Conservation (phyloP, 1,140 invertebrate species). For the Chironomus tepperi region DNA sequence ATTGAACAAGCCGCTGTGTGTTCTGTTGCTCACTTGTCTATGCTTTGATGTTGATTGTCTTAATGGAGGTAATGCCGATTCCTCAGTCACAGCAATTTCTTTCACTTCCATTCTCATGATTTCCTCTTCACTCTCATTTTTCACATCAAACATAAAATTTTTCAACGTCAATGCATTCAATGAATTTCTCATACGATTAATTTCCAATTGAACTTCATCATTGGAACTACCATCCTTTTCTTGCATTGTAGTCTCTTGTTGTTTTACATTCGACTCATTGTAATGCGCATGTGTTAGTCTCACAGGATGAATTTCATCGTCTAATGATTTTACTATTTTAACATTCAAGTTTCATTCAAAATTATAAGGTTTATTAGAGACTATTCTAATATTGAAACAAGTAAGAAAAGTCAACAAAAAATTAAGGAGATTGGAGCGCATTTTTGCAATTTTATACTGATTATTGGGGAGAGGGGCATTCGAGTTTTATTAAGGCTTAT, state of each 20-base stretch:
- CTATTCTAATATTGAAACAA: no score
- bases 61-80: not conserved
- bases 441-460: no score
- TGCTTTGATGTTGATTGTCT: not conserved
- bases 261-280: not conserved
- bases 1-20: not conserved
- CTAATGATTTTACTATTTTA: constrained; percentile 6
- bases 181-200: not conserved
- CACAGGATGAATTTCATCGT: not conserved
- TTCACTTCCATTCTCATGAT: not conserved
- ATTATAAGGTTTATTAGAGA: no score
- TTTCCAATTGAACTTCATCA: constrained; percentile 1
- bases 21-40: not conserved
- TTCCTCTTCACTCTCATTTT: not conserved
- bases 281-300: not conserved
- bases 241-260: constrained; percentile 22
- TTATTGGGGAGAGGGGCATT: no score
- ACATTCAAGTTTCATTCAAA: not conserved
- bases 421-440: no score
- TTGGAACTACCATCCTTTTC: not conserved
- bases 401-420: no score
- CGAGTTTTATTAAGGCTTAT: no score
- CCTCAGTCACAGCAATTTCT: not conserved
- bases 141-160: constrained; percentile 1
- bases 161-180: constrained; percentile 3